Evolutionary conservation across 30 jellyfish, hydroid and myxozoan species (phyloP).

Genomic region (Aurelia aurita): DNA sequence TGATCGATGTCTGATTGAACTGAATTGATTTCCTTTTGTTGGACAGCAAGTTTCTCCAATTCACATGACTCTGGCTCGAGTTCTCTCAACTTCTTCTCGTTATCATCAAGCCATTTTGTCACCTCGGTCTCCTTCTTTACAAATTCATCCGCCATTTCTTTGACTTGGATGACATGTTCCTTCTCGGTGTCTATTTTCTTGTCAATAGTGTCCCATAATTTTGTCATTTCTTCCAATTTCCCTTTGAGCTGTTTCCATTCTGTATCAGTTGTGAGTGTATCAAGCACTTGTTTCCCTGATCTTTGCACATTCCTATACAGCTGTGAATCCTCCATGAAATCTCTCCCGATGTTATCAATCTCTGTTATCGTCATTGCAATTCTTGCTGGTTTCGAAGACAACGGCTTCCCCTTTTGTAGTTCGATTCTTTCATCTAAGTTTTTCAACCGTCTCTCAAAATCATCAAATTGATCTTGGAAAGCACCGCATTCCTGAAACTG

Average conservation of each 20-base stretch:
- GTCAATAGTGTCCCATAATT: conserved; percentile 70
- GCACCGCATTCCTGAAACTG: conserved; percentile 97
- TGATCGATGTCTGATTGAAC: conserved; percentile 83
- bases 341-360: conserved; percentile 79
- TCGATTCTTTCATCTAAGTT: conserved; percentile 82
- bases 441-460: conserved; percentile 83
- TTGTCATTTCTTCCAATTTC: conserved; percentile 75
- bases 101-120: conserved; percentile 72
- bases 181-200: conserved; percentile 73
- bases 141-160: conserved; percentile 41
- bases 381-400: conserved; percentile 88
- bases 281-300: conserved; percentile 77
- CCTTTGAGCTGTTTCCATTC: conserved; percentile 77
- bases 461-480: conserved; percentile 97
- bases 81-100: conserved; percentile 64
- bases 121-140: conserved; percentile 75
- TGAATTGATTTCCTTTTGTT: conserved; percentile 91
- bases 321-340: conserved; percentile 84
- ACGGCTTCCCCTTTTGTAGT: conserved; percentile 80
- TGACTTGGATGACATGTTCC: conserved; percentile 75
- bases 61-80: conserved; percentile 90
- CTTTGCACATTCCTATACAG: conserved; percentile 58
- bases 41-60: conserved; percentile 73
- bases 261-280: conserved; percentile 58
- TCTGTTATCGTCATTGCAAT: conserved; percentile 79